Evolutionary conservation across 2,888 invertebrate species (phyloP).

Genomic region (Scaptomyza tumidula): DNA sequence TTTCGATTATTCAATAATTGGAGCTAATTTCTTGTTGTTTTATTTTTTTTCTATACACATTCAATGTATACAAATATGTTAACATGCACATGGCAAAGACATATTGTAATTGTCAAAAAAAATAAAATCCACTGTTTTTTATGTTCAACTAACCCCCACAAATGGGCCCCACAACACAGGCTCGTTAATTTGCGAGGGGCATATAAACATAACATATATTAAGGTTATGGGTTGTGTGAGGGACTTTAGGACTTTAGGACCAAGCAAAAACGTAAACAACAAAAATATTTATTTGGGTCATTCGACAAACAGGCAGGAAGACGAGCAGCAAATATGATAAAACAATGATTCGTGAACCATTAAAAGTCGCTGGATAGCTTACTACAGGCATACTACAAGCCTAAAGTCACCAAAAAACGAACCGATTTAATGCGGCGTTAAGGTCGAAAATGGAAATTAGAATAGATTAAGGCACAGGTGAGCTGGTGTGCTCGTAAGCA

Average conservation of each 20-base stretch:
- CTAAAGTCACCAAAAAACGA: conserved; percentile 36
- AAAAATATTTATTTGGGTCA: conserved; percentile 63
- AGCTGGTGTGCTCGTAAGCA: background rate
- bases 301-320: conserved; percentile 50
- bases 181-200: conserved; percentile 60
- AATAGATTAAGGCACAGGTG: conserved; percentile 39
- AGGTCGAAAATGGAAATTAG: conserved; percentile 36
- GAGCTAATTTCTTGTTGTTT: no score
- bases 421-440: conserved; percentile 45
- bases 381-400: conserved; percentile 14
- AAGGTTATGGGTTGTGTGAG: conserved; percentile 4
- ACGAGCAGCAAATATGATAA: conserved; percentile 60
- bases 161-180: conserved; percentile 4
- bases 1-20: no score
- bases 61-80: background rate
- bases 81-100: background rate
- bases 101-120: background rate
- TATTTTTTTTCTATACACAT: no score
- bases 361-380: conserved; percentile 46
- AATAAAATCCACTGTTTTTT: background rate
- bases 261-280: conserved; percentile 15
- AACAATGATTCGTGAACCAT: conserved; percentile 54
- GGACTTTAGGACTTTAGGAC: conserved; percentile 7
- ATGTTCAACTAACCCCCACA: background rate
- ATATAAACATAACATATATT: conserved; percentile 31